Percentiles rank a stretch among this genome's conserved stretches.
These are phyloP conservation scores for Heterodera filipjevi DNA, from an alignment of 2,888 invertebrate species.

Conservation along the genomic window DNA sequence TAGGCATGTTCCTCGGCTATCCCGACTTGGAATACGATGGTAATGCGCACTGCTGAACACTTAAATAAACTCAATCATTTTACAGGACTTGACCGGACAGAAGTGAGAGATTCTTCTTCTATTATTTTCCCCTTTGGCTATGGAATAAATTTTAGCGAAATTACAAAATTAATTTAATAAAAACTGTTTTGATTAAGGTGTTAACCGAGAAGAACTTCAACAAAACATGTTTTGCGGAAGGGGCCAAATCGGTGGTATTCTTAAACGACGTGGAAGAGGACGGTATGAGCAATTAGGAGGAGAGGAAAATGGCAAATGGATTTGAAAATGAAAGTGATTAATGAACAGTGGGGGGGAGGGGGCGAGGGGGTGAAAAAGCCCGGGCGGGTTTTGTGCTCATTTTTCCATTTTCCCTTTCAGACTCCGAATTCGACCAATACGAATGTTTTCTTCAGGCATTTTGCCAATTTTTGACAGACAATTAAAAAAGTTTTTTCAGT, in stretches of 20 bases:
- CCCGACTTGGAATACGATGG: slow-evolving; percentile 66
- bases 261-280: slow-evolving; percentile 65
- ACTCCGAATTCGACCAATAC: slow-evolving; percentile 64
- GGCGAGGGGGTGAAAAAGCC: neutral
- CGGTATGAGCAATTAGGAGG: slow-evolving; percentile 1
- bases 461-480: neutral
- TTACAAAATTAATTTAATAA: neutral
- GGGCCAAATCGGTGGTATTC: slow-evolving; percentile 64
- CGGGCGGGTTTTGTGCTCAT: too few relatives aligned
- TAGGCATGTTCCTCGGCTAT: slow-evolving; percentile 65
- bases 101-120: slow-evolving; percentile 48
- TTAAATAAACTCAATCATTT: neutral
- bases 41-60: neutral
- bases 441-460: slow-evolving; percentile 65
- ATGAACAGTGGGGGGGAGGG: neutral
- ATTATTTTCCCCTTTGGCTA: too few relatives aligned
- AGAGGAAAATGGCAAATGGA: neutral
- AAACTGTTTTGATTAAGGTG: slow-evolving; percentile 40
- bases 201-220: slow-evolving; percentile 65
- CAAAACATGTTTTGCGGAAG: slow-evolving; percentile 65
- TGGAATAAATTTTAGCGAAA: too few relatives aligned
- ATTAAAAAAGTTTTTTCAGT: slow-evolving; percentile 42
- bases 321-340: neutral
- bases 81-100: slow-evolving; percentile 55
- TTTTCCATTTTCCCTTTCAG: slow-evolving; percentile 31